Conservation (phyloP, 2,797 vertebrate genomes). For the Crypturellus tataupa region DNA sequence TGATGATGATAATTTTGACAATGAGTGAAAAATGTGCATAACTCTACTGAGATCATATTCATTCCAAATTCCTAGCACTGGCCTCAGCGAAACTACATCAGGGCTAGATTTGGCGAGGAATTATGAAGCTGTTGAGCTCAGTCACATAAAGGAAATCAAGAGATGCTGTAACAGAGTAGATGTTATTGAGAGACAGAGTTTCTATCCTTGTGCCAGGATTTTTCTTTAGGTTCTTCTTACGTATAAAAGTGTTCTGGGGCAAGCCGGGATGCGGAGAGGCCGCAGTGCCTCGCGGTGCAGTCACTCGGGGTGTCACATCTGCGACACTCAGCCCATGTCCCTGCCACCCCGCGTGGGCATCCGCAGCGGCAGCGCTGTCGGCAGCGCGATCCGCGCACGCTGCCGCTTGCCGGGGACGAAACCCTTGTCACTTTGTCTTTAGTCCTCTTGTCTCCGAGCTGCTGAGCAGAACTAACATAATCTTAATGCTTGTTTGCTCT, state of each 20-base stretch:
- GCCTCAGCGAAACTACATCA: not conserved
- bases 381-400: accelerated
- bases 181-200: not conserved
- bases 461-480: not conserved
- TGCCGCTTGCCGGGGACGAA: not conserved
- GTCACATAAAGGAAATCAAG: not conserved
- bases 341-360: not conserved
- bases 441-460: not conserved
- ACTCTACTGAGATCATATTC: not conserved
- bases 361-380: accelerated
- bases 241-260: not conserved
- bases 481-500: conserved; percentile 28
- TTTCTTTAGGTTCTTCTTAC: not conserved
- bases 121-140: not conserved
- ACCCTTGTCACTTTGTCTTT: not conserved
- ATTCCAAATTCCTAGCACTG: not conserved
- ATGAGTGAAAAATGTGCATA: not conserved
- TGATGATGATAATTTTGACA: not conserved
- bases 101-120: not conserved
- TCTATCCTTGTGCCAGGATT: not conserved
- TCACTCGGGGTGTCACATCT: not conserved
- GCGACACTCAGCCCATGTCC: accelerated
- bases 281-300: accelerated
- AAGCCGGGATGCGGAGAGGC: not conserved
- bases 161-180: not conserved